Evolutionary conservation across 2,797 vertebrate species (phyloP).

Genomic region (Hemibagrus guttatus): DNA sequence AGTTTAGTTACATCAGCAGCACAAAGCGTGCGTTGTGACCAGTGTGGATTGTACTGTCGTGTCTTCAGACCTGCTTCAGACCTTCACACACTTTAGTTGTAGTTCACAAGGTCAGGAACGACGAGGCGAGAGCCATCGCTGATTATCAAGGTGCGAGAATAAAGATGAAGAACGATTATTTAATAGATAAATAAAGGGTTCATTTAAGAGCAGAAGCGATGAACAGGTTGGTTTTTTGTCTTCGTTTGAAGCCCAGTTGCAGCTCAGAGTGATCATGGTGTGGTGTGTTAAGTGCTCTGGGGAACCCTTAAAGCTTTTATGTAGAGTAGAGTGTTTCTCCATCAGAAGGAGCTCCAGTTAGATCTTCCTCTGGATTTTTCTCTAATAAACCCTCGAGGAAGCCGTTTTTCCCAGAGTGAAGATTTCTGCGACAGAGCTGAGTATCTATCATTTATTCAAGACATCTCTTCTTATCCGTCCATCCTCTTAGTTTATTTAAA

Average conservation of each 20-base stretch:
- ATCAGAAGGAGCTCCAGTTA: not conserved
- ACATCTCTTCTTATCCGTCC: not conserved
- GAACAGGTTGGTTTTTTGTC: not conserved
- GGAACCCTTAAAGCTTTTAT: too few relatives aligned
- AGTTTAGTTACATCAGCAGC: conserved; percentile 49
- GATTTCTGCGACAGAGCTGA: not conserved
- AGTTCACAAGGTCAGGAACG: not conserved
- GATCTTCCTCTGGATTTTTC: not conserved
- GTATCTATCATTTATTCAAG: not conserved
- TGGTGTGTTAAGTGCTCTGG: too few relatives aligned
- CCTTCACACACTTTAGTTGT: not conserved
- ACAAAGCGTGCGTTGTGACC: not conserved
- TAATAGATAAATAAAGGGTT: not conserved
- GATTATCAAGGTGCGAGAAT: not conserved
- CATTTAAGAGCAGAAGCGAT: not conserved
- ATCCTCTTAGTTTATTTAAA: not conserved
- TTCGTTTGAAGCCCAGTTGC: not conserved
- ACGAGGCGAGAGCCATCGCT: not conserved
- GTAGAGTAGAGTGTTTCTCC: not conserved
- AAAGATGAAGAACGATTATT: not conserved
- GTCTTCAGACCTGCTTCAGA: not conserved
- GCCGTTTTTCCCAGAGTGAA: not conserved
- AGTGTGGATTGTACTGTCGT: not conserved
- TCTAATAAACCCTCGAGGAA: not conserved
- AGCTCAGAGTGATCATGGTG: not conserved